Conservation (phyloP, 1,140 invertebrate species). For the Panagrolaimus sp. region DNA sequence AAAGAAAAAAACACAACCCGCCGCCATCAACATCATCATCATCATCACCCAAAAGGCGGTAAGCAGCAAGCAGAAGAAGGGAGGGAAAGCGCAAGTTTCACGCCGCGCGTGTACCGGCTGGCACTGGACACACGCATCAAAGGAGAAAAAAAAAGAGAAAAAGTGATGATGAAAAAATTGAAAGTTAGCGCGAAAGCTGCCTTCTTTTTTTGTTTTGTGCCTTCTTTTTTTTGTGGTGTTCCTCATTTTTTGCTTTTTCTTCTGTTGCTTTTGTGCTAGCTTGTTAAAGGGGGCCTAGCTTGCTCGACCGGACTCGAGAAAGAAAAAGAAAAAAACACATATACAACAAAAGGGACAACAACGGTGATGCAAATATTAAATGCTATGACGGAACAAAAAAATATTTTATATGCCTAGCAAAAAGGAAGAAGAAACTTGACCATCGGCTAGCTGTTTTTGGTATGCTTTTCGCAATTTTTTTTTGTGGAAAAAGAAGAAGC, state of each 20-base stretch:
- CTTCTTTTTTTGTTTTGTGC: neutral
- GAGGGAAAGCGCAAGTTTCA: neutral
- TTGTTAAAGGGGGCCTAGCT: neutral
- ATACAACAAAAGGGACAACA: no score
- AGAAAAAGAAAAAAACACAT: no score
- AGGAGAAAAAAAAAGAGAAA: neutral
- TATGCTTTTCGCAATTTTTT: no score
- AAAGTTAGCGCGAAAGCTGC: neutral
- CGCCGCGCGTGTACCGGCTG: conserved; percentile 15
- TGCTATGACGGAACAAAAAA: no score
- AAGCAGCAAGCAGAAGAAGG: neutral
- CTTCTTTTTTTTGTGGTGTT: neutral
- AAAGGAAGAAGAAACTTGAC: no score
- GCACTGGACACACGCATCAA: neutral
- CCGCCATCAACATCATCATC: no score
- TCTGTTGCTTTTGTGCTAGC: neutral
- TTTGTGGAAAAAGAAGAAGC: no score
- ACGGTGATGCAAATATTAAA: no score
- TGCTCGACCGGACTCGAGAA: neutral
- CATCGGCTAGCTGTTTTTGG: no score
- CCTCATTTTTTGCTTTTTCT: neutral
- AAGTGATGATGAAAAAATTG: neutral
- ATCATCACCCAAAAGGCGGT: neutral
- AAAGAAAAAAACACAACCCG: no score
- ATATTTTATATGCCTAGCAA: no score